Conservation (phyloP, 1,140 invertebrate genomes). For the Micrasema longulum region DNA sequence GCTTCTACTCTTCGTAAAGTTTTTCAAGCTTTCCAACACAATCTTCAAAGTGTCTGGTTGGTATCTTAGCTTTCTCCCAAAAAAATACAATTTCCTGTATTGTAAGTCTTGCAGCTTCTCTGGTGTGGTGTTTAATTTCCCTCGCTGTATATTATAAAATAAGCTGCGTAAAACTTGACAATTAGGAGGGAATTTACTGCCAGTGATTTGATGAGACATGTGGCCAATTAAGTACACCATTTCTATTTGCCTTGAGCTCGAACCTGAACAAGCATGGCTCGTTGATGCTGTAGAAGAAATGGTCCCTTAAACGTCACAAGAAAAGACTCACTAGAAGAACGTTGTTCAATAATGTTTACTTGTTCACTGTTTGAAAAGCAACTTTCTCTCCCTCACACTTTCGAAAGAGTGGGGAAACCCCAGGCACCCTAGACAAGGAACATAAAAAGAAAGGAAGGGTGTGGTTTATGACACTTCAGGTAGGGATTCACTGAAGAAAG, state of each 20-base stretch:
- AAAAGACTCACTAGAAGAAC: no score
- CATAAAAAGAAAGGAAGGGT: background rate
- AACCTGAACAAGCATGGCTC: background rate
- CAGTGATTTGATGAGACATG: background rate
- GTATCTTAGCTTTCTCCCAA: background rate
- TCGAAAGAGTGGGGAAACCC: background rate
- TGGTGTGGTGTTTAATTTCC: background rate
- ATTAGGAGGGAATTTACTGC: background rate
- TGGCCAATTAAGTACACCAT: no score
- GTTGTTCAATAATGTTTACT: no score
- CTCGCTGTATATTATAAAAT: no score
- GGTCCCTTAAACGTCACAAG: background rate
- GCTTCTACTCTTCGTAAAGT: background rate
- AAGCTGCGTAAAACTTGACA: slow-evolving; percentile 2
- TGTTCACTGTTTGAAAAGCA: background rate
- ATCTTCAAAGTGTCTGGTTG: background rate
- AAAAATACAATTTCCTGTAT: background rate
- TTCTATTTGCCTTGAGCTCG: background rate
- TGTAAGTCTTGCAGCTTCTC: background rate
- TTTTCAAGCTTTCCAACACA: background rate
- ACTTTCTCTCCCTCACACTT: background rate
- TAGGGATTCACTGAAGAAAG: background rate
- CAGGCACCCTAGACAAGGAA: background rate
- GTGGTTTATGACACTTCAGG: background rate
- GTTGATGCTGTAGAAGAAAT: background rate